Base-by-base conservation (phyloP, 2,113 vertebrate genomes). In the Myrmophylax atrothorax region DNA sequence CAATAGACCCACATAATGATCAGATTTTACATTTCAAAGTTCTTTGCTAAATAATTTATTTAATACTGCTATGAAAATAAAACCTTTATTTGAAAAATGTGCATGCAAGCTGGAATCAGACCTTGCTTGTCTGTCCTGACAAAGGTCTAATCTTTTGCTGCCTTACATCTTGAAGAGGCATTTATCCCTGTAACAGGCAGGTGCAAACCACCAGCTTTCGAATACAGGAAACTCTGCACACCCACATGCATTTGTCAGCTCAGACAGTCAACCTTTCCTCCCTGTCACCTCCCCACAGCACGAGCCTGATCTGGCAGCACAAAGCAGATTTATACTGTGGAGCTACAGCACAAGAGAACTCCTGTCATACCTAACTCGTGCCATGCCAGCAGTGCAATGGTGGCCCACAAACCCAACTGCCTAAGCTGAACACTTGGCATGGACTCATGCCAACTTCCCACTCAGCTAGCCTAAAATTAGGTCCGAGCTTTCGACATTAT, bases 81-180 rank as follows among this genome's bases (percentile, higher is more conserved):
- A 84, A 70, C 79, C 68, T 92, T 81, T 89, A 87, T 94, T 86
- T 92, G 90, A 95, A 67, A 96, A 94, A 93, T 93, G 86, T 70
- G 56, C 77, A 77, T 63, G 49, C 68, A 58, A 89, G 88, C 67
- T 82, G 46, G 93, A 96, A 96, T 92, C 95, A 92, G 91, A 84
- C 80, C 93, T 96, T 77, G 68, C 93, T 87, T 96, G 92, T 94
- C 95, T 95, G 70, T 94, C 84, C 94, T 92, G 67, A 95, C 84
- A 94, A 94, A 87, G 80, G 91, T 94, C 90, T 96, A 92, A 94
- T 93, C 83, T 94, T 82, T 72, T 66, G 64, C 87, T 94, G 78
- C 78, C 84, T 94, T 92, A 79, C 47, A 64, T 89, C 77, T 76
- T 78, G 94, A 91, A 79, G 80, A 96, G 80, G 67, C 94, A 96